Percentiles rank a stretch among this genome's conserved stretches.
phyloP scores from a whole-genome alignment of 2,888 invertebrate species.

The Andrena marginata region DNA sequence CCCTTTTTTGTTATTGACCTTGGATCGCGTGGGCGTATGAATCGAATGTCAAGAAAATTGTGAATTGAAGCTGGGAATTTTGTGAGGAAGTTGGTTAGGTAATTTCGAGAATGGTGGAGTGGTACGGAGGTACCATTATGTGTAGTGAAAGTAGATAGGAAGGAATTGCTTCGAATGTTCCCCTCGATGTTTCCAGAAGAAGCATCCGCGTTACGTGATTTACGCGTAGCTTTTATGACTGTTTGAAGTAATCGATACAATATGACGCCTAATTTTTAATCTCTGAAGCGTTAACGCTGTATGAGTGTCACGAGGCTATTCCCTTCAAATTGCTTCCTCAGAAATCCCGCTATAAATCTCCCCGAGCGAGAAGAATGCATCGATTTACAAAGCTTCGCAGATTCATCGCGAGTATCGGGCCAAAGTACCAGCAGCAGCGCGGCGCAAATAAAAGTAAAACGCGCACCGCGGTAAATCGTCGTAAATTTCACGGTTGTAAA shows the following conservation, averaged over 20 bases:
- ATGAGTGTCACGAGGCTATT: background rate
- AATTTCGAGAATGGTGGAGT: background rate
- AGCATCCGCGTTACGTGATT: too few relatives aligned
- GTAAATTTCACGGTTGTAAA: constrained; percentile 77
- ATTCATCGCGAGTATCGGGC: constrained; percentile 41
- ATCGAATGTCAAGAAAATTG: background rate
- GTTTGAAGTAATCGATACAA: too few relatives aligned
- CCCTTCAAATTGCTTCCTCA: background rate
- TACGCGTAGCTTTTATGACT: too few relatives aligned
- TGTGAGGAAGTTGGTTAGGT: background rate
- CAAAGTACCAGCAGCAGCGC: constrained; percentile 19
- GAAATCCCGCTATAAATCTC: constrained; percentile 12
- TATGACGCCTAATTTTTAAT: too few relatives aligned
- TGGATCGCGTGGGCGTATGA: background rate
- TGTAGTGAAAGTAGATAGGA: too few relatives aligned
- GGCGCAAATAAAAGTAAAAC: constrained; percentile 63
- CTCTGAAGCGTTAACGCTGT: background rate
- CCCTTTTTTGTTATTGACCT: background rate
- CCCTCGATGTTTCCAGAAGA: too few relatives aligned
- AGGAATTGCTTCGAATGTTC: too few relatives aligned
- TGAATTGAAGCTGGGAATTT: too few relatives aligned
- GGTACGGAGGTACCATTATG: background rate
- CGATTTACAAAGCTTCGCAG: constrained; percentile 20
- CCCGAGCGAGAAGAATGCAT: background rate
- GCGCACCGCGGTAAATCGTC: constrained; percentile 61